Percentiles rank a stretch among this genome's conserved stretches.
Conservation (phyloP, 2,797 vertebrate genomes). For the Paratrypauchen microcephalus region DNA sequence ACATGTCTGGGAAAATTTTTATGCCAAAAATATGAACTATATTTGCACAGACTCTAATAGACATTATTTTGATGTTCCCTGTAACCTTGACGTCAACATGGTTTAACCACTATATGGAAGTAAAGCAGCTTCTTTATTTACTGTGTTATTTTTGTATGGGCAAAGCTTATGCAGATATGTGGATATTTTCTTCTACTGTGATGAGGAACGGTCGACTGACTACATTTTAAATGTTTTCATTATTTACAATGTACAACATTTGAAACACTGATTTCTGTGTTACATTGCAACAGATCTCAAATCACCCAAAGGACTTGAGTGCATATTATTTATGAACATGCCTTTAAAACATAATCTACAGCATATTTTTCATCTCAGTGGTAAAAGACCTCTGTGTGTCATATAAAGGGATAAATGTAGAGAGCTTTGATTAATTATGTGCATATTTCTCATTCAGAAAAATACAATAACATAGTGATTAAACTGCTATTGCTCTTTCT, state of each 20-base stretch:
- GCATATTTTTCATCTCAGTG: background rate
- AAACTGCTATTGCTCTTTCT: background rate
- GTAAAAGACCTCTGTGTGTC: background rate
- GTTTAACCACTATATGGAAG: background rate
- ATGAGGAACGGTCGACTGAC: too few relatives aligned
- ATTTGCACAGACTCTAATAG: background rate
- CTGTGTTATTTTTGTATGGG: background rate
- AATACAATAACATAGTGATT: background rate
- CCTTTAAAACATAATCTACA: background rate
- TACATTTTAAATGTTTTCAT: too few relatives aligned
- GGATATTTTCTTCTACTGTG: background rate
- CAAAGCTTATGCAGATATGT: background rate
- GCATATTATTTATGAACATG: background rate
- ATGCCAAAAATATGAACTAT: background rate
- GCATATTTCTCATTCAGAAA: background rate
- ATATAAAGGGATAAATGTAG: background rate
- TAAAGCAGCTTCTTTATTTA: conserved; percentile 8
- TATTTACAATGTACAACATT: conserved; percentile 1
- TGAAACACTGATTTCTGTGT: background rate
- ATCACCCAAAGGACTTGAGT: background rate
- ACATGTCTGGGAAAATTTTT: background rate
- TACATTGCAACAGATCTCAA: background rate
- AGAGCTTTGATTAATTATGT: background rate
- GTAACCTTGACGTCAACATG: background rate
- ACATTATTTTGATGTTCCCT: background rate